These are phyloP conservation scores for Cheilosia urbana DNA, from an alignment of 2,888 invertebrate species.

Conservation along the genomic window DNA sequence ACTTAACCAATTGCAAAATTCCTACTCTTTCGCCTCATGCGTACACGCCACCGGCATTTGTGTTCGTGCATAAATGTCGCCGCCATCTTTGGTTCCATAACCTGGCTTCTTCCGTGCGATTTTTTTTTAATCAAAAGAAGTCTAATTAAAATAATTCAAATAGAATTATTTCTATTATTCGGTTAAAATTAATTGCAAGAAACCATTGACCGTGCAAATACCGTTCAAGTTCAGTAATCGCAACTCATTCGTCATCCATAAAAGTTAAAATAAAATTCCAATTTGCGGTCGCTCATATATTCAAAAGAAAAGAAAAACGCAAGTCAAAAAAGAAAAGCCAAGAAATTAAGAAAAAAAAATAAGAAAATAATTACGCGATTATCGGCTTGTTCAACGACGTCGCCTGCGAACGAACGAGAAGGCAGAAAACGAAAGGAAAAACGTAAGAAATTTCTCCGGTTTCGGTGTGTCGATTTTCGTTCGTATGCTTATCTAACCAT, in stretches of 20 bases:
- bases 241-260: slow-evolving; percentile 33
- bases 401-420: slow-evolving; percentile 53
- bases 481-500: slow-evolving; percentile 33
- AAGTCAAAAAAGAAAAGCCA: slow-evolving; percentile 36
- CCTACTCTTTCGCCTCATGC: slow-evolving; percentile 32
- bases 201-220: slow-evolving; percentile 41
- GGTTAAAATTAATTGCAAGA: slow-evolving; percentile 32
- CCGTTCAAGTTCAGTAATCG: slow-evolving; percentile 39
- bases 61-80: slow-evolving; percentile 77
- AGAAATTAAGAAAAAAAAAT: slow-evolving; percentile 39
- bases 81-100: slow-evolving; percentile 79
- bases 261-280: slow-evolving; percentile 47
- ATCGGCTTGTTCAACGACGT: slow-evolving; percentile 58
- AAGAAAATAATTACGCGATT: slow-evolving; percentile 58
- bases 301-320: slow-evolving; percentile 47
- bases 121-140: slow-evolving; percentile 69
- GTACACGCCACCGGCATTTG: slow-evolving; percentile 75
- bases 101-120: slow-evolving; percentile 78
- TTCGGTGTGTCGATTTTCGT: slow-evolving; percentile 42
- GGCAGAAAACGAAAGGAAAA: slow-evolving; percentile 33
- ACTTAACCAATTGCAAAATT: slow-evolving; percentile 47
- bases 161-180: slow-evolving; percentile 39
- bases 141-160: slow-evolving; percentile 73
- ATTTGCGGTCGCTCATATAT: slow-evolving; percentile 71
- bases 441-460: slow-evolving; percentile 69